Evolutionary conservation across 2,888 invertebrate species (phyloP).

Genomic region (Drosophila pegasa): DNA sequence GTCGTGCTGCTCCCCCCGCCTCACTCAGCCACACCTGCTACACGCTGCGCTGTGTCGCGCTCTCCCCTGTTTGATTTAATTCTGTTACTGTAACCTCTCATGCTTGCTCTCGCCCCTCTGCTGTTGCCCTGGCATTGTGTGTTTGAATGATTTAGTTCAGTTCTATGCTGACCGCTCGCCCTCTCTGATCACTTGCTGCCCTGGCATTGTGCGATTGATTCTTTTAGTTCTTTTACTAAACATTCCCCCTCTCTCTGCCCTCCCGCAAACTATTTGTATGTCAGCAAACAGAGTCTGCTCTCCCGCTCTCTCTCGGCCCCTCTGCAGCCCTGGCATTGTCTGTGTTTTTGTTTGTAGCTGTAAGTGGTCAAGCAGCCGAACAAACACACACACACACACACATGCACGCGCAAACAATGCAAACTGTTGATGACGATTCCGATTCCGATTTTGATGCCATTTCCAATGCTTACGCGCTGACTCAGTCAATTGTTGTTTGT

Average conservation of each 20-base stretch:
- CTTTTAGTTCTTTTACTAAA: not conserved
- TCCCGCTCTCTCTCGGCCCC: not conserved
- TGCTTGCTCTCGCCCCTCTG: not conserved
- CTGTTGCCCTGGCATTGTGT: not conserved
- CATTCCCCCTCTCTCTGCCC: not conserved
- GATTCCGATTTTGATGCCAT: slow-evolving; percentile 23
- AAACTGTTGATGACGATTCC: slow-evolving; percentile 61
- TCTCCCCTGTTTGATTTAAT: not conserved
- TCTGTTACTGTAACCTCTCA: not conserved
- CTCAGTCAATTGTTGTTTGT: slow-evolving; percentile 50
- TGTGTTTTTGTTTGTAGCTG: slow-evolving; percentile 24
- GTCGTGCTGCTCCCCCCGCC: slow-evolving; percentile 25
- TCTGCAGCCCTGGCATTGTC: slow-evolving; percentile 22
- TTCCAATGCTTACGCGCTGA: slow-evolving; percentile 58
- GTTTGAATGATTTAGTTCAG: slow-evolving; percentile 2
- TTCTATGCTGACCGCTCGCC: not conserved
- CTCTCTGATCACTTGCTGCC: not conserved
- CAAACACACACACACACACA: slow-evolving; percentile 13
- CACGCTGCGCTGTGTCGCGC: not conserved
- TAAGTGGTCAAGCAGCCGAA: slow-evolving; percentile 32
- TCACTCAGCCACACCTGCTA: slow-evolving; percentile 1
- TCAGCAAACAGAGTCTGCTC: not conserved
- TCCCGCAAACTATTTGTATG: not conserved
- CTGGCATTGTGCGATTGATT: not conserved
- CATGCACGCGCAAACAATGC: slow-evolving; percentile 43